phyloP scores from a whole-genome alignment of 2,888 invertebrate genomes.

The Chloroclystis v-ata region DNA sequence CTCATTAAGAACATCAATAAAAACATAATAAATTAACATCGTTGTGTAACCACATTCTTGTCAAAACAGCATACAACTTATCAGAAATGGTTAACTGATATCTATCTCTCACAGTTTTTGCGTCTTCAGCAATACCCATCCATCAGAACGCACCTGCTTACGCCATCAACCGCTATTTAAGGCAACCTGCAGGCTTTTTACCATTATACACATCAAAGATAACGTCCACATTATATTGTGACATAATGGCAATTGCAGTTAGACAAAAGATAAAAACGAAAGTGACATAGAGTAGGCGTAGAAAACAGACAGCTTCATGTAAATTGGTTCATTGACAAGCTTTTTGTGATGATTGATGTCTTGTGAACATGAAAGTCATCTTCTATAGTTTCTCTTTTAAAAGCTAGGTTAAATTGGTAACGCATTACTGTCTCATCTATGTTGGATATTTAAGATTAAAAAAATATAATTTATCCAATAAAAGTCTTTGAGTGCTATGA shows the following conservation, averaged over 20 bases:
- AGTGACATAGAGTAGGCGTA: constrained; percentile 21
- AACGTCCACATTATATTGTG: constrained; percentile 6
- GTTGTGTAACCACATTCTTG: not conserved
- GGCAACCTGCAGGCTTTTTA: constrained; percentile 13
- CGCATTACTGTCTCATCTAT: too few relatives aligned
- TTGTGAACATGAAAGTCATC: constrained; percentile 20
- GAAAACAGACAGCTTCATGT: constrained; percentile 19
- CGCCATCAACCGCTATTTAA: constrained; percentile 11
- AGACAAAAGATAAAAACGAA: constrained; percentile 20
- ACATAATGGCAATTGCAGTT: constrained; percentile 2
- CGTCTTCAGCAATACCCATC: not conserved
- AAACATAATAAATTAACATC: not conserved
- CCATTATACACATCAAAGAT: constrained; percentile 3
- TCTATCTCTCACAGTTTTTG: constrained; percentile 3
- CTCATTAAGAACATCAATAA: not conserved
- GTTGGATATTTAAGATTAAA: too few relatives aligned
- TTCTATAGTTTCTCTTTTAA: constrained; percentile 12
- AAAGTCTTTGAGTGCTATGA: too few relatives aligned
- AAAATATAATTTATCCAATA: too few relatives aligned
- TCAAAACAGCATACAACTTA: not conserved
- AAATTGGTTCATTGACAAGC: constrained; percentile 25
- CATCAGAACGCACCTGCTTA: constrained; percentile 8
- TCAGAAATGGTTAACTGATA: constrained; percentile 1
- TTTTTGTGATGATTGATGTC: constrained; percentile 22
- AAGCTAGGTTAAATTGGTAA: not conserved